These are phyloP conservation scores for Drosophila ambigua DNA, from an alignment of 1,140 invertebrate genomes.

Conservation along the genomic window DNA sequence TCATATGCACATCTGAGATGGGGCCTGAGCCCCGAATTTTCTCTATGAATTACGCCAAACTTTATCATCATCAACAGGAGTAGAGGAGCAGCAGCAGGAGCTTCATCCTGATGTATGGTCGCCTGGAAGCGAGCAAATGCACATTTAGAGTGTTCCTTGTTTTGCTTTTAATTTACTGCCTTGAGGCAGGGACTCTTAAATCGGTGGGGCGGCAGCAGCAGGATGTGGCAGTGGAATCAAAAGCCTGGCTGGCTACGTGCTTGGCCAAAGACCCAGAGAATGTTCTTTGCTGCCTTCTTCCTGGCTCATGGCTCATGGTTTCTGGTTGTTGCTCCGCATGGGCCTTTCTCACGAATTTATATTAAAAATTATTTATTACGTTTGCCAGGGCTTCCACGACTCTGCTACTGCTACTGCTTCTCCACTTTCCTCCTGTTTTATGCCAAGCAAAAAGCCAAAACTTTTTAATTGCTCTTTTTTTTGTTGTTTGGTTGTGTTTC, in stretches of 20 bases:
- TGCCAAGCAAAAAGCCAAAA: conserved; percentile 55
- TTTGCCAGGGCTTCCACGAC: conserved; percentile 33
- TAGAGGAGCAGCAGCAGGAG: not conserved
- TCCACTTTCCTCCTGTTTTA: conserved; percentile 8
- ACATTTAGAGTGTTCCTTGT: conserved; percentile 55
- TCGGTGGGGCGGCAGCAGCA: not conserved
- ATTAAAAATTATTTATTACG: conserved; percentile 79
- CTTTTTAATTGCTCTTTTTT: conserved; percentile 70
- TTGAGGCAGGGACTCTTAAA: conserved; percentile 21
- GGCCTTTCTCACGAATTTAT: conserved; percentile 70
- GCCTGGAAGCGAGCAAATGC: conserved; percentile 44
- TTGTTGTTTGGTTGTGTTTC: conserved; percentile 15
- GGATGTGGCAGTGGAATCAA: no score
- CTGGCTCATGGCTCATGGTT: conserved; percentile 24
- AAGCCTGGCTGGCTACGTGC: not conserved
- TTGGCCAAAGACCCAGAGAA: conserved; percentile 4
- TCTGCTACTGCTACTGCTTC: not conserved
- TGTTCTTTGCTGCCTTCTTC: conserved; percentile 24
- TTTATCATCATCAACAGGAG: conserved; percentile 49
- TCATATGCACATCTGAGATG: conserved; percentile 38
- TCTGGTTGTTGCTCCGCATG: conserved; percentile 19
- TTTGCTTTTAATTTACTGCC: conserved; percentile 74
- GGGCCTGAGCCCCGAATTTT: conserved; percentile 28
- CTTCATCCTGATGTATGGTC: conserved; percentile 12
- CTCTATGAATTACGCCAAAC: conserved; percentile 59